A percentile compares a stretch with the other conserved stretches of the same genome.
phyloP scores from a whole-genome alignment of 2,113 vertebrate species.

The Halcyon malimbica region DNA sequence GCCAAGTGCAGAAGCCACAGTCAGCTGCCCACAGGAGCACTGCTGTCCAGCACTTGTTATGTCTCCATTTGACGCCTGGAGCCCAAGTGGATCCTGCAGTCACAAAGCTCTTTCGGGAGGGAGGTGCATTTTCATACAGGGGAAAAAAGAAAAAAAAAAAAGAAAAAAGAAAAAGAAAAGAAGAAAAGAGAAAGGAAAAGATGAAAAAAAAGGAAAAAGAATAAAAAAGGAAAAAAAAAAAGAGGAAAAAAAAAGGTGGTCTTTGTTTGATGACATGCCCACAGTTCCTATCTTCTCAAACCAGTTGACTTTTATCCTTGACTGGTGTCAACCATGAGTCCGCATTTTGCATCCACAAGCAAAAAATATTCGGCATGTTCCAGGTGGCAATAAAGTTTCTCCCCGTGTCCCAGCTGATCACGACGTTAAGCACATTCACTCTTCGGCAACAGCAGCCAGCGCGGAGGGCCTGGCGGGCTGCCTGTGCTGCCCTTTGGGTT shows the following conservation, averaged over 20 bases:
- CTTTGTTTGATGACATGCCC: neutral
- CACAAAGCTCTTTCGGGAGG: neutral
- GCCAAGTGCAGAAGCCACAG: neutral
- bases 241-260: neutral
- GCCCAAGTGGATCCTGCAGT: neutral
- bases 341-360: accelerated
- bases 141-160: neutral
- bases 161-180: neutral
- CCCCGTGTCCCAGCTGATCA: neutral
- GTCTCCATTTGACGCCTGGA: neutral
- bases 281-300: neutral
- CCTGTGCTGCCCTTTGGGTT: neutral
- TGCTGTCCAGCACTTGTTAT: neutral
- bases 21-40: neutral
- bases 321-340: neutral
- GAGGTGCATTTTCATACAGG: neutral
- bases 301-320: neutral
- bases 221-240: too few species aligned
- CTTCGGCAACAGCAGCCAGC: neutral
- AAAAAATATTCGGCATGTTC: neutral
- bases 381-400: too few species aligned
- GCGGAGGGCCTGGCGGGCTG: neutral
- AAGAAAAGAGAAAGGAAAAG: too few species aligned
- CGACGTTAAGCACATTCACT: neutral
- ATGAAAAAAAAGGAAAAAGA: too few species aligned